Evolutionary conservation across 1,140 invertebrate genomes (phyloP), one percentile per base, ranked within the genome.

Genomic region (Drosophila chauvacae): DNA sequence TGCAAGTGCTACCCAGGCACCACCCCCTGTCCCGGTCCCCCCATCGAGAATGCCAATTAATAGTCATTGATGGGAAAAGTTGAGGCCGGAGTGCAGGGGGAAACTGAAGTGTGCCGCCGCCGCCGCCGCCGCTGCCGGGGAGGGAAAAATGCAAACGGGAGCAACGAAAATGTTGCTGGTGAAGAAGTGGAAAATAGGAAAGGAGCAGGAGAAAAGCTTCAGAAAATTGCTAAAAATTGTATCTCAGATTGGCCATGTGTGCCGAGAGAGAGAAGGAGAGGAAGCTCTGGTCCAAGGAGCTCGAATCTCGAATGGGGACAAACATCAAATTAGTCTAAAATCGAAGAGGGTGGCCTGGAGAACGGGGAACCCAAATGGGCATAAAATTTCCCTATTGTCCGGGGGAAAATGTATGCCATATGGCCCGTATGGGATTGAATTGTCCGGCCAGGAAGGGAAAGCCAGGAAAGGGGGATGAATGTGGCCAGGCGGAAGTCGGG

Each of bases 41-140:
- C 61, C 77, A 63, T 48, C 42, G 74, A 86, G 80, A 69, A 86
- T 69, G 76, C 84, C 84, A 87, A 87, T 87, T 87, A 87, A 87
- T 87, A 84, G 80, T 83, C 84, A 88, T 87, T 87, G 84, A 88
- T 87, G 84, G 84, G 77, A 87, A 87, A 88, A 74, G 73, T 81
- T 78, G 75, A 51, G 53, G 45, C 55, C 64, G 65, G 48, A n/a
- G 45, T 30, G 39, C 33, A 37, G 42, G 11, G 48, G 28, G 63
- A 56, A 57, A 53, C 69, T 80, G 82, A 86, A 86, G 83, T 86
- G 83, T 77, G 75, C 70, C 78, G 37, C 57, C n/a, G 28, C 28
- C 26, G 28, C 26, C 78, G 37, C 51, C n/a, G 23, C 23, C 23
- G 2, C 23, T 23, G 2, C 3, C 9, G n/a, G 16, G 16, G 41